Evolutionary conservation across 2,113 vertebrate species (phyloP), one percentile per base, ranked within the genome.

Genomic region (Corythoichthys haematopterus): DNA sequence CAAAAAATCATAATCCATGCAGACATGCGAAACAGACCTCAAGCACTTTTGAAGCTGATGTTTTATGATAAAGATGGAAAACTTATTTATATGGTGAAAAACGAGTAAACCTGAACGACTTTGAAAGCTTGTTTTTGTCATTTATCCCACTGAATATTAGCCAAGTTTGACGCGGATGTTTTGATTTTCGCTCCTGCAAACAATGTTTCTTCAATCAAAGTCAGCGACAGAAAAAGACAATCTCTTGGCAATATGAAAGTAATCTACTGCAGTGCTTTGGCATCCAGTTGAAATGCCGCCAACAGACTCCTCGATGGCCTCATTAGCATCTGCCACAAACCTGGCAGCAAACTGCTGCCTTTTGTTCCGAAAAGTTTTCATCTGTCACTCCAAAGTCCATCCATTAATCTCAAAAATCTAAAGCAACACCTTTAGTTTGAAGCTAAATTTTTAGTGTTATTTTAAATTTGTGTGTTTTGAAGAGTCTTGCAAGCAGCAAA

Each of bases 211-310:
- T 64, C 55, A 65, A 53, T 59, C 46, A 35, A 58, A 71, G 76
- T 80, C 80, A 84, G 80, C 76, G 77, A 82, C 84, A 81, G 70
- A 85, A 82, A 65, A 72, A 62, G 46, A 80, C 68, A 70, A 67
- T 45, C 71, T 70, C 66, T 78, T 84, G 80, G 79, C 83, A 65
- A 51, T 46, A 84, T 76, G 78, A 83, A 85, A 80, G 71, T 70
- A 74, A 79, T 85, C 76, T 80, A 77, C 85, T 84, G 87, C 81
- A 86, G 83, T 75, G 78, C 64, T 76, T 65, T 73, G 33, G 65
- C 53, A 79, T 83, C 76, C 81, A 83, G 77, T 74, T 85, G 82
- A 84, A 56, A 15, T 33, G 0, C 64, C 4, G 76, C 79, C 81
- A 84, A 75, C 52, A 62, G 76, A 16, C 48, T 72, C 60, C 61